phyloP scores from a whole-genome alignment of 2,888 invertebrate genomes.

The Cancer borealis region DNA sequence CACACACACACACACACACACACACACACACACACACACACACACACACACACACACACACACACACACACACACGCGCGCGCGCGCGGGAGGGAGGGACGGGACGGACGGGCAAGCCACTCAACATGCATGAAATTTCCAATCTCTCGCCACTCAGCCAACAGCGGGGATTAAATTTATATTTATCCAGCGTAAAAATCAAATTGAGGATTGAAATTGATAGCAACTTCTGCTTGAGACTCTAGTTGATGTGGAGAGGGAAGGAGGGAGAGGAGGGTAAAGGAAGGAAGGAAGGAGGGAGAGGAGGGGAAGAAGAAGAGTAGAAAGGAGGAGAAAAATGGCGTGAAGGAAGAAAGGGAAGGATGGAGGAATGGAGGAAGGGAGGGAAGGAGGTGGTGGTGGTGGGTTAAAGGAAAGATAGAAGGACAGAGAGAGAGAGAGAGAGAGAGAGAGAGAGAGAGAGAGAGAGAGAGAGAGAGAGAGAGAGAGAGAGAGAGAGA shows the following conservation, averaged over 20 bases:
- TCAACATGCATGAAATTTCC: slow-evolving; percentile 73
- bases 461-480: not conserved
- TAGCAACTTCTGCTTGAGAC: slow-evolving; percentile 71
- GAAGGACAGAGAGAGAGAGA: not conserved
- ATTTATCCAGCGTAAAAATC: slow-evolving; percentile 75
- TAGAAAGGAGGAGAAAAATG: not conserved
- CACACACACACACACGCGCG: not conserved
- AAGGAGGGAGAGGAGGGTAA: not conserved
- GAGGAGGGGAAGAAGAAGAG: not conserved
- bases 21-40: not conserved
- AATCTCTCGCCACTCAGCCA: slow-evolving; percentile 73
- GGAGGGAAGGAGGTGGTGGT: not conserved
- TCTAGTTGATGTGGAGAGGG: slow-evolving; percentile 42
- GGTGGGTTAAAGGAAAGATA: not conserved
- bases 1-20: not conserved
- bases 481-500: not conserved
- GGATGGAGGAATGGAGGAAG: not conserved
- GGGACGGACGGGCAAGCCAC: not conserved
- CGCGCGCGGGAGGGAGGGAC: slow-evolving; percentile 14
- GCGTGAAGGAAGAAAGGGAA: not conserved
- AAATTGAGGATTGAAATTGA: slow-evolving; percentile 76
- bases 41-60: not conserved
- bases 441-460: not conserved
- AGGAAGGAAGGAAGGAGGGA: not conserved
- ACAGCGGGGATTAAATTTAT: slow-evolving; percentile 73